Conservation (phyloP, 2,113 vertebrate species). For the Gambusia holbrooki region DNA sequence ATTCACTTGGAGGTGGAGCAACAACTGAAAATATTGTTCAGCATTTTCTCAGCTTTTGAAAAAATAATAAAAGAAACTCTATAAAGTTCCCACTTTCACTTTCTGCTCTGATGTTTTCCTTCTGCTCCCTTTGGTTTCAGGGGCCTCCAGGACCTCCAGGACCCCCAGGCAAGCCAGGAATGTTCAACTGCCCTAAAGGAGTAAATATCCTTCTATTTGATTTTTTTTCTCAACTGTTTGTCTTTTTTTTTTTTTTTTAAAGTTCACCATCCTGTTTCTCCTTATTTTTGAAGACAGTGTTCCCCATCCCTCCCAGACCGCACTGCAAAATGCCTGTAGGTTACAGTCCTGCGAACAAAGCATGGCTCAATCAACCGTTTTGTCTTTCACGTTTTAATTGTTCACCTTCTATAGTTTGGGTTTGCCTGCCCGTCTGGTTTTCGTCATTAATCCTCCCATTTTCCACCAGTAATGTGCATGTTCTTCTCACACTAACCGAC, state of each 20-base stretch:
- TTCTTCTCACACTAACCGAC: constrained; percentile 5
- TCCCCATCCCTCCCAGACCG: constrained; percentile 88
- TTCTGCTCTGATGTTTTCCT: background rate
- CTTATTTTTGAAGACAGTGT: constrained; percentile 84
- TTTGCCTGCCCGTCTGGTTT: background rate
- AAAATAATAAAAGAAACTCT: background rate
- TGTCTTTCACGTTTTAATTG: background rate
- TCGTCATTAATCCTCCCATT: background rate
- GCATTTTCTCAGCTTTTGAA: no score
- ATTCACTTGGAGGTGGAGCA: no score
- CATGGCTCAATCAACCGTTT: constrained; percentile 3
- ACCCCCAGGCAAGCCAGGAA: constrained; percentile 87
- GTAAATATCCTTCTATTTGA: constrained; percentile 80
- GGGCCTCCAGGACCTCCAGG: constrained; percentile 89
- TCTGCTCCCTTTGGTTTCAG: constrained; percentile 60
- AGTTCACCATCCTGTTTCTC: constrained; percentile 41
- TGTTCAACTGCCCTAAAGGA: constrained; percentile 88
- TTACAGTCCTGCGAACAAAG: constrained; percentile 32
- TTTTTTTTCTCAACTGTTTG: background rate
- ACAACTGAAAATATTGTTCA: no score
- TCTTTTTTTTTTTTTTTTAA: background rate
- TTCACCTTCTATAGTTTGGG: background rate
- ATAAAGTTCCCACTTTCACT: background rate
- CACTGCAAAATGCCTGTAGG: constrained; percentile 94
- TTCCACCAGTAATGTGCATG: constrained; percentile 11